Evolutionary conservation across 2,113 vertebrate species (phyloP).

Genomic region (Phainopepla nitens): DNA sequence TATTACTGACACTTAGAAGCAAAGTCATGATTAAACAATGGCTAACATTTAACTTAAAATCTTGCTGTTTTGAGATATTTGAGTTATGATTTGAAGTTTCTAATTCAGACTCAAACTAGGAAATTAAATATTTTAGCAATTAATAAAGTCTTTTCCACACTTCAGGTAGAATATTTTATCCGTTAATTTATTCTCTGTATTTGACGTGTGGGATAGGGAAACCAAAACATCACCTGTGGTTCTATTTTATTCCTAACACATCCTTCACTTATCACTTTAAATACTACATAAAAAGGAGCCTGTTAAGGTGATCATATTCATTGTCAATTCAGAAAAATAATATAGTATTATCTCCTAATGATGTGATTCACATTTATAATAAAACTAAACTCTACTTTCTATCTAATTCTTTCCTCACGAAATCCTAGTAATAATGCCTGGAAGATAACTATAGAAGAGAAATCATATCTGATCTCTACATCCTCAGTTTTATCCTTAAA

Average conservation of each 20-base stretch:
- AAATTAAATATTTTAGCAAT: constrained; percentile 56
- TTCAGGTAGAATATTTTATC: neutral
- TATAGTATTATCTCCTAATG: constrained; percentile 46
- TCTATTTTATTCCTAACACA: constrained; percentile 56
- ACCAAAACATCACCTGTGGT: constrained; percentile 53
- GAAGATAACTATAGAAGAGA: neutral
- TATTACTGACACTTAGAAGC: neutral
- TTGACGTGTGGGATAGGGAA: constrained; percentile 24
- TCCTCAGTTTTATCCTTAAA: neutral
- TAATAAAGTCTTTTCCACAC: neutral
- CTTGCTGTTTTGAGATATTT: neutral
- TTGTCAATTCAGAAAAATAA: constrained; percentile 69
- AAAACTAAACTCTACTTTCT: constrained; percentile 27
- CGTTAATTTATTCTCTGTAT: constrained; percentile 22
- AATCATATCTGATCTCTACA: constrained; percentile 8
- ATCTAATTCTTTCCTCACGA: constrained; percentile 3
- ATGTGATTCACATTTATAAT: constrained; percentile 58
- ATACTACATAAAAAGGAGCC: constrained; percentile 40
- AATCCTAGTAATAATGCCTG: constrained; percentile 24
- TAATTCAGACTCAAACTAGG: constrained; percentile 10
- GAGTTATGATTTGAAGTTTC: neutral
- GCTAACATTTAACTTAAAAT: neutral
- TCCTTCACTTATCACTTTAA: constrained; percentile 48
- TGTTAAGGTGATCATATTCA: constrained; percentile 55
- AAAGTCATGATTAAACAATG: neutral